A percentile compares a stretch with the other conserved stretches of the same genome.
phyloP scores from a whole-genome alignment of 2,113 vertebrate species.

The Neoarius graeffei region DNA sequence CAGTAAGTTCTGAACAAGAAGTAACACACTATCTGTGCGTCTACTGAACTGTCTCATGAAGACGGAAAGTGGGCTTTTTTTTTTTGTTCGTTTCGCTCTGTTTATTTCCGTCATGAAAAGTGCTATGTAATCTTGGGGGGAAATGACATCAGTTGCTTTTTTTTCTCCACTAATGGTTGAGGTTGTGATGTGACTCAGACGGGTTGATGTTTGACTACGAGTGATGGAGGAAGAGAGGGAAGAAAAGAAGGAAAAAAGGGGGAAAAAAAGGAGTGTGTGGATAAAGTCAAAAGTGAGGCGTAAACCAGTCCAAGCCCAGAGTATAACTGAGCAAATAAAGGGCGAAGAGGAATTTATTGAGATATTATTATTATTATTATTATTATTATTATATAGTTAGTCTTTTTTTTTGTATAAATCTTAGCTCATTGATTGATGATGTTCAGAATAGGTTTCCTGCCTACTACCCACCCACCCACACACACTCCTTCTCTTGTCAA shows the following conservation, averaged over 20 bases:
- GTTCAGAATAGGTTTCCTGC: not conserved
- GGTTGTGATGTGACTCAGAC: slow-evolving; percentile 9
- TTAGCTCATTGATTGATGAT: not conserved
- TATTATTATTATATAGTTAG: not conserved
- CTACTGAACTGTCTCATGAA: not conserved
- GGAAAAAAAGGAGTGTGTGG: not conserved
- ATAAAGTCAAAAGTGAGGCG: not conserved
- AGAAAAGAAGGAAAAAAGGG: not conserved
- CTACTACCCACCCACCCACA: not conserved
- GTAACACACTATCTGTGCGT: not conserved
- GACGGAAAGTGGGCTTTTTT: not conserved
- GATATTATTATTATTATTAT: not conserved
- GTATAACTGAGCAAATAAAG: too few species aligned
- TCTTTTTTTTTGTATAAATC: not conserved
- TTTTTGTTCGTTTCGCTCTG: not conserved
- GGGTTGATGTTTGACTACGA: not conserved
- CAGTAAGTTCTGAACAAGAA: not conserved
- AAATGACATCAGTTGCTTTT: slow-evolving; percentile 4
- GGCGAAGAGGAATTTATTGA: too few species aligned
- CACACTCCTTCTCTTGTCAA: not conserved
- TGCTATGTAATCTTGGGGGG: not conserved
- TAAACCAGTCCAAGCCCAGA: not conserved
- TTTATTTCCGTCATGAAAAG: not conserved
- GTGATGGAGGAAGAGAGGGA: not conserved
- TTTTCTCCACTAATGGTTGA: not conserved